Percentiles rank a stretch among this genome's conserved stretches.
Evolutionary conservation across 2,888 invertebrate species (phyloP).

Genomic region (Lydus trimaculatus): DNA sequence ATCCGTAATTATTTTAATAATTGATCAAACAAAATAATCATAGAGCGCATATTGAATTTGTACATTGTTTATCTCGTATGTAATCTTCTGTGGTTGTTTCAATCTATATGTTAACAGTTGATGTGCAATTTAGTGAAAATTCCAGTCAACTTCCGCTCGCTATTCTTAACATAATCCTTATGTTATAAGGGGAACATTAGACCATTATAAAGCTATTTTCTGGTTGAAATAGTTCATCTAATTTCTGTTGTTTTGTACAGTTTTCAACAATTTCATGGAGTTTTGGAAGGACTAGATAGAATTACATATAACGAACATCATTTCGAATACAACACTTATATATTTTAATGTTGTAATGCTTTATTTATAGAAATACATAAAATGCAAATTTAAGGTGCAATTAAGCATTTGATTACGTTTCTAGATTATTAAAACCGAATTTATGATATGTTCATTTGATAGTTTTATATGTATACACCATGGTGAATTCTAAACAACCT

Average conservation of each 20-base stretch:
- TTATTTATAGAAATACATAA: too few species aligned
- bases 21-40: too few species aligned
- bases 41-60: too few species aligned
- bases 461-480: too few species aligned
- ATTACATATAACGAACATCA: background rate
- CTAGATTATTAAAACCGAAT: too few species aligned
- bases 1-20: too few species aligned
- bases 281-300: background rate
- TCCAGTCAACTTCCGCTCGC: background rate
- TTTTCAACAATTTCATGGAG: slow-evolving; percentile 23
- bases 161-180: background rate
- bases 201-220: slow-evolving; percentile 24
- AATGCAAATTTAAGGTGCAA: too few species aligned
- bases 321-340: background rate
- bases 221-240: slow-evolving; percentile 22
- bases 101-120: background rate
- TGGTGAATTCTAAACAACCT: too few species aligned
- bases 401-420: too few species aligned
- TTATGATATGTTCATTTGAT: too few species aligned
- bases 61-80: too few species aligned
- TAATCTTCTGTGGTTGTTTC: background rate
- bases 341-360: too few species aligned
- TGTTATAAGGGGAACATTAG: background rate
- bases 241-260: slow-evolving; percentile 16
- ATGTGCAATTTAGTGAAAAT: background rate